Conservation (phyloP, 1,140 invertebrate species). For the Homarus americanus region DNA sequence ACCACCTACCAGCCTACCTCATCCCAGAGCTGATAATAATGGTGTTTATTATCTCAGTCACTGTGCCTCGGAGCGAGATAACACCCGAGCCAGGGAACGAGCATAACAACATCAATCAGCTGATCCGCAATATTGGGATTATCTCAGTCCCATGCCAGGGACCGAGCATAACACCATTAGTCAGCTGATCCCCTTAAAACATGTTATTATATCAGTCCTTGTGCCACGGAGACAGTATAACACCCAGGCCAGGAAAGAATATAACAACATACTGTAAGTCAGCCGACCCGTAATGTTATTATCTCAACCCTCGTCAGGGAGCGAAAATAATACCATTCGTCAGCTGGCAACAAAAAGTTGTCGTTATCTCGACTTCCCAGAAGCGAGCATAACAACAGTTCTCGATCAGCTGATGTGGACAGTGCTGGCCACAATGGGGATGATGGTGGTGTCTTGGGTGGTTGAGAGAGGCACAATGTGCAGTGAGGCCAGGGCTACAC, state of each 20-base stretch:
- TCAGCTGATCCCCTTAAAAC: constrained; percentile 4
- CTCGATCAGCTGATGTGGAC: not conserved
- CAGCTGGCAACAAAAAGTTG: too few relatives aligned
- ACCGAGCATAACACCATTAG: constrained; percentile 2
- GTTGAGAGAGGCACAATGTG: constrained; percentile 23
- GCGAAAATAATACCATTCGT: too few relatives aligned
- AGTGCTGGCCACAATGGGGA: not conserved
- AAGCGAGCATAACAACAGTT: constrained; percentile 11
- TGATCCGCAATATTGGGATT: not conserved
- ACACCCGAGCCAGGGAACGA: constrained; percentile 13
- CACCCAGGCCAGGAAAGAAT: too few relatives aligned
- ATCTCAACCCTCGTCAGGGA: too few relatives aligned
- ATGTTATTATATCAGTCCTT: not conserved
- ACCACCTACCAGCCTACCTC: not conserved
- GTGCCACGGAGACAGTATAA: not conserved
- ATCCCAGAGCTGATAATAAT: constrained; percentile 1
- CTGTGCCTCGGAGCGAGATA: constrained; percentile 4
- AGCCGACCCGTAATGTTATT: too few relatives aligned
- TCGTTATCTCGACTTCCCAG: not conserved
- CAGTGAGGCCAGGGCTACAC: constrained; percentile 24
- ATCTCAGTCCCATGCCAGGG: constrained; percentile 18
- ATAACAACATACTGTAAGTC: too few relatives aligned
- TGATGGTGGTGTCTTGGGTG: constrained; percentile 2
- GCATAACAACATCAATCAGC: constrained; percentile 9
- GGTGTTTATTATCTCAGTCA: not conserved